These are phyloP conservation scores for Apolygus lucorum DNA, from an alignment of 1,140 invertebrate species.

Conservation along the genomic window DNA sequence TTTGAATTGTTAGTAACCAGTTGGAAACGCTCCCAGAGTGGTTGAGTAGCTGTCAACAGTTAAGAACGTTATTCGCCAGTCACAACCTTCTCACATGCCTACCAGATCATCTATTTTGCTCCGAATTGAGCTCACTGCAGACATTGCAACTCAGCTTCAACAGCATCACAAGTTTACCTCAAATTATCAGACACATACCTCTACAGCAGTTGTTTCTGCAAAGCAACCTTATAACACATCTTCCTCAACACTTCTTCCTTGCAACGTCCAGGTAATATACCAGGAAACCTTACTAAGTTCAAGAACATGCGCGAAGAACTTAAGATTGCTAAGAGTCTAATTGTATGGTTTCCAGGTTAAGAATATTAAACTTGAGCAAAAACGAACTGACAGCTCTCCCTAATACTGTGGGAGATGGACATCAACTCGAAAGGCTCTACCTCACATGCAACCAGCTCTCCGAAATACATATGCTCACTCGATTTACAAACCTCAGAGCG, in stretches of 20 bases:
- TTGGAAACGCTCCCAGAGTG: conserved; percentile 64
- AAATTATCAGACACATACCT: conserved; percentile 50
- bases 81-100: conserved; percentile 61
- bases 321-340: too few species aligned
- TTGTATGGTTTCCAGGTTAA: conserved; percentile 44
- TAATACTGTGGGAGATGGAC: conserved; percentile 45
- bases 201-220: conserved; percentile 64
- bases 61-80: conserved; percentile 61
- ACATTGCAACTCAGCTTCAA: conserved; percentile 68
- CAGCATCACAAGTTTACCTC: conserved; percentile 57
- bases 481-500: conserved; percentile 53
- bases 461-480: conserved; percentile 57
- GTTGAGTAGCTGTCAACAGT: conserved; percentile 61
- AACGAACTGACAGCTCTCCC: conserved; percentile 62
- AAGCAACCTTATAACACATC: conserved; percentile 60
- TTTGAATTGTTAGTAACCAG: conserved; percentile 49
- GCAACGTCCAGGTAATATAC: conserved; percentile 53
- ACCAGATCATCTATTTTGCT: conserved; percentile 61
- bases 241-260: conserved; percentile 66
- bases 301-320: too few species aligned
- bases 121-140: conserved; percentile 56
- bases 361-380: conserved; percentile 65
- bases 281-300: too few species aligned
- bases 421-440: conserved; percentile 60
- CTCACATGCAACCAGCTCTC: conserved; percentile 68